These are phyloP conservation scores for Aphidoletes aphidimyza DNA, from an alignment of 2,888 invertebrate genomes.

Conservation along the genomic window DNA sequence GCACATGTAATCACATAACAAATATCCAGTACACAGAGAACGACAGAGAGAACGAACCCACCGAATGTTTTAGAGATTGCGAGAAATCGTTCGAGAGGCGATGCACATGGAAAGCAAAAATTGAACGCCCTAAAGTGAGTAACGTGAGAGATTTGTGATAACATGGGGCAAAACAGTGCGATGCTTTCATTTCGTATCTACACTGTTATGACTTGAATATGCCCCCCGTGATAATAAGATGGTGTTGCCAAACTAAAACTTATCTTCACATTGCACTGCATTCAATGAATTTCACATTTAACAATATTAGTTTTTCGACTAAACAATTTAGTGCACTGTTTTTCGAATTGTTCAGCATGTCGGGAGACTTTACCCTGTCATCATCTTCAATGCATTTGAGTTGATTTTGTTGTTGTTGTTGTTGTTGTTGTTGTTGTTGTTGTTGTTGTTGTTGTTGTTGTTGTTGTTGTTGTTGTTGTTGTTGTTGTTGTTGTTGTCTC, in stretches of 20 bases:
- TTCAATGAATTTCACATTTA: constrained; percentile 3
- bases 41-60: too few relatives aligned
- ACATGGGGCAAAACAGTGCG: not conserved
- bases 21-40: too few relatives aligned
- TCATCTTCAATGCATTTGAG: too few relatives aligned
- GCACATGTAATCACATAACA: constrained; percentile 42
- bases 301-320: not conserved
- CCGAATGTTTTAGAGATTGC: too few relatives aligned
- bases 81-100: not conserved
- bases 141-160: constrained; percentile 22
- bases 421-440: not conserved
- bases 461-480: not conserved
- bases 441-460: not conserved
- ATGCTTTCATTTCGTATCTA: not conserved
- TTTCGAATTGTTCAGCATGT: too few relatives aligned
- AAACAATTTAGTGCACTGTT: not conserved
- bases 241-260: not conserved
- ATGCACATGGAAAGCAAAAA: not conserved
- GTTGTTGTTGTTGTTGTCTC: not conserved
- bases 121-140: not conserved
- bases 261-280: not conserved
- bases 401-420: not conserved
- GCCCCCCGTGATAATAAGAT: constrained; percentile 6
- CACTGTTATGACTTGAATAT: not conserved
- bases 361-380: too few relatives aligned